A percentile compares a stretch with the other conserved stretches of the same genome.
These are phyloP conservation scores for Willisornis vidua DNA, from an alignment of 2,113 vertebrate species.

Conservation along the genomic window DNA sequence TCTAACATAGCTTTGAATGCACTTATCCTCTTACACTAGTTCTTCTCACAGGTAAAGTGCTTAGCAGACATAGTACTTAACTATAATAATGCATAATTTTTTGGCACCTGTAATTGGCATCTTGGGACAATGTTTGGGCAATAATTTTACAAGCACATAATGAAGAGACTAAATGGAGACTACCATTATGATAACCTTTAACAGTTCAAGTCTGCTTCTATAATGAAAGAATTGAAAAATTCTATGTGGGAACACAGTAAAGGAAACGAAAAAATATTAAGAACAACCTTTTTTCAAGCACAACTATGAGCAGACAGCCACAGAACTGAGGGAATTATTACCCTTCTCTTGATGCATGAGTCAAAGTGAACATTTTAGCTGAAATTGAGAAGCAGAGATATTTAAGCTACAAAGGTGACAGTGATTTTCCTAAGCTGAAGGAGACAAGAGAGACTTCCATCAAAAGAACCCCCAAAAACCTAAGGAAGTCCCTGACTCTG, in stretches of 20 bases:
- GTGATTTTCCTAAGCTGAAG: neutral
- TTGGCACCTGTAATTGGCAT: neutral
- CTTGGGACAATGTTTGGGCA: neutral
- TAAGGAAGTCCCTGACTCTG: neutral
- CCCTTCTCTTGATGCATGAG: neutral
- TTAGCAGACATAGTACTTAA: neutral
- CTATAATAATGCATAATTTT: neutral
- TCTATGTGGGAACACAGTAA: neutral
- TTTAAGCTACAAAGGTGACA: neutral
- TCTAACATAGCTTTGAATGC: neutral
- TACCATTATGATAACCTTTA: neutral
- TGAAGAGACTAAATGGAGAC: neutral
- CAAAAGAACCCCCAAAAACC: neutral
- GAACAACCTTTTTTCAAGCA: neutral
- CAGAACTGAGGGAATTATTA: neutral
- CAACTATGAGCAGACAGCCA: neutral
- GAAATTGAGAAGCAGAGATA: neutral
- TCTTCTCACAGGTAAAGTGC: neutral
- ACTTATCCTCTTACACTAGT: neutral
- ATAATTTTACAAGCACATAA: neutral
- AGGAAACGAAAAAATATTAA: neutral
- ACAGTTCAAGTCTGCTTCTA: neutral
- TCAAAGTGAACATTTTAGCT: conserved; percentile 25
- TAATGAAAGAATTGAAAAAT: neutral
- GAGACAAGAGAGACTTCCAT: neutral